Base-by-base conservation (phyloP, 2,113 vertebrate genomes). In the Thamnaconus septentrionalis region DNA sequence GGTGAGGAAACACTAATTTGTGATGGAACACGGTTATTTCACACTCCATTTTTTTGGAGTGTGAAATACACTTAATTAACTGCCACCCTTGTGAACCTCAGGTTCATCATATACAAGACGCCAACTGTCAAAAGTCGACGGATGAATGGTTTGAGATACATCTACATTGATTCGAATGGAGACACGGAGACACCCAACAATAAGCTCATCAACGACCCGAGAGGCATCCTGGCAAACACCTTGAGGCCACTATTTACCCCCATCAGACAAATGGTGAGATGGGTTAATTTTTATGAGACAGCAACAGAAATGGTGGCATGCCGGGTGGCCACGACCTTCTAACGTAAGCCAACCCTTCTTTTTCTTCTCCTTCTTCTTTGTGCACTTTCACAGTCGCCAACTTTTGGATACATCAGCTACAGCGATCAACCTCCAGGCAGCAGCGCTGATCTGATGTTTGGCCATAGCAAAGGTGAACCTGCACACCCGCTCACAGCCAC, bases 381-480 rank as follows among this genome's bases (percentile, higher is more conserved):
- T 4, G 7, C 11, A 1, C 8, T 43, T 57, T 51, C 0, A 50
- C 3, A 73, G 70, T 18, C 11, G 3, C 0, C 0, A 8, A 5
- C 9, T 46, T 66, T 66, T 46, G 70, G 70, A 11, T 73, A 61
- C 47, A 41, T 61, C 52, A 56, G 41, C 47, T 73, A 73, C 70
- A 73, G 39, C 2, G 70, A 73, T 10, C 70, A 73, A 3, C 56
- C 61, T 50, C 62, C 54, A 58, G 49, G 49, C 11, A 4, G 48
- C 0, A 11, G 1, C 1, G 60, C 43, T 7, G 0, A 0, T 0
- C 0, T 41, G 0, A 4, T 0, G 1, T 63, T 58, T 42, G 70
- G 70, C 5, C 69, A 71, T 61, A 65, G 69, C 39, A 71, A 65
- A 71, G 69, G 69, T 55, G 18, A 55, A 41, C 8, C 51, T 5